Conservation (phyloP, 2,797 vertebrate genomes). For the Sternotherus odoratus region DNA sequence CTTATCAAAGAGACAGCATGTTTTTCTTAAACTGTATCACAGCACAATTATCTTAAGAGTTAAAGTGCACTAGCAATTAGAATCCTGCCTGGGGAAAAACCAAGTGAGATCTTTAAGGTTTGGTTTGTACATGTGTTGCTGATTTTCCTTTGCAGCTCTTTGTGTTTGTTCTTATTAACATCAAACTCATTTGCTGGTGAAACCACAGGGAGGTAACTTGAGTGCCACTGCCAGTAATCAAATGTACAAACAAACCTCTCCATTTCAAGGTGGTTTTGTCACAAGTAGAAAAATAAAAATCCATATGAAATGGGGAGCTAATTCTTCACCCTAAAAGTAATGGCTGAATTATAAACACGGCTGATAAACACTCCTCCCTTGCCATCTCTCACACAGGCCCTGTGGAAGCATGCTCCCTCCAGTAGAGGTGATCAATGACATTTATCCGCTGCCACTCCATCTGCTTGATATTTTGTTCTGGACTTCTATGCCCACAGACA, state of each 20-base stretch:
- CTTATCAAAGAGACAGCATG: too few species aligned
- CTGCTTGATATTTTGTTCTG: neutral
- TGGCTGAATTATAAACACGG: neutral
- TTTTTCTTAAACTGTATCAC: neutral
- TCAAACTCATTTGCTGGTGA: fast-evolving
- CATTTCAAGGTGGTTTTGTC: neutral
- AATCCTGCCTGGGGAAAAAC: neutral
- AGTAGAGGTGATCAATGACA: neutral
- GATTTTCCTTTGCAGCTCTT: neutral
- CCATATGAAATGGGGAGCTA: fast-evolving
- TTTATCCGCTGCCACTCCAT: neutral
- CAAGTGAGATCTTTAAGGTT: neutral
- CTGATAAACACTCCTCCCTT: neutral
- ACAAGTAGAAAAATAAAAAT: neutral
- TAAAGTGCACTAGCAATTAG: neutral
- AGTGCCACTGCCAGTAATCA: fast-evolving
- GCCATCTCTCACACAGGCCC: neutral
- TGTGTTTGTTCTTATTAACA: neutral
- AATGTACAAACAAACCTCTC: neutral
- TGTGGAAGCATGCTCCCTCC: fast-evolving
- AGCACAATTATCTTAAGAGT: neutral
- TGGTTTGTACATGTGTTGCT: neutral
- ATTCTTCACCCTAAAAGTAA: neutral
- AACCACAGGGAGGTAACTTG: neutral
- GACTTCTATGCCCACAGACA: neutral